These are phyloP conservation scores for western clawed frog (Xenopus tropicalis) DNA, from an alignment of 2,113 vertebrate species.

Conservation along the genomic window DNA sequence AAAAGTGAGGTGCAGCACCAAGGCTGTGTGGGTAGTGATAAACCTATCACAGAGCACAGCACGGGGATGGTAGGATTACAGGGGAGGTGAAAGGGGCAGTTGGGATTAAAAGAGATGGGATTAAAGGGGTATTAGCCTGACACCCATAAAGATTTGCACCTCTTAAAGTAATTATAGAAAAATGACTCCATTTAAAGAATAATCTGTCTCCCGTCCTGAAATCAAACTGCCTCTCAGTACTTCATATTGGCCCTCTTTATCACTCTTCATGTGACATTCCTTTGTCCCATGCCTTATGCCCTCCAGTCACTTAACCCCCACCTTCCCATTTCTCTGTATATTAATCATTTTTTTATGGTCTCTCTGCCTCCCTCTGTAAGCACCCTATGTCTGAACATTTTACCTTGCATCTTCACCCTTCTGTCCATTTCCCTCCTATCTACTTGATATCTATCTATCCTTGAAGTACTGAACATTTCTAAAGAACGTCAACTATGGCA, in stretches of 20 bases:
- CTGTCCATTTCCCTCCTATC: too few relatives aligned
- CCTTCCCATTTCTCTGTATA: too few relatives aligned
- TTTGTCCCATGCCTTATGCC: background rate
- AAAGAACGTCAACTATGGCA: too few relatives aligned
- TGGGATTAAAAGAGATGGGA: constrained; percentile 63
- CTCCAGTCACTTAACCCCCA: too few relatives aligned
- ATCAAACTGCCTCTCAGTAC: constrained; percentile 6
- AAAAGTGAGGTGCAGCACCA: too few relatives aligned
- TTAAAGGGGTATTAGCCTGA: constrained; percentile 49
- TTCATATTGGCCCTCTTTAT: constrained; percentile 1
- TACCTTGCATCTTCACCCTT: too few relatives aligned
- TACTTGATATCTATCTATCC: too few relatives aligned
- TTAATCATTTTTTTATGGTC: too few relatives aligned
- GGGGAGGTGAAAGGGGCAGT: constrained; percentile 58
- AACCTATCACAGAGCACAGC: constrained; percentile 40
- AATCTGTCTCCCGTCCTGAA: constrained; percentile 18
- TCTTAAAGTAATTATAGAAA: constrained; percentile 39
- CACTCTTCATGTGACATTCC: background rate
- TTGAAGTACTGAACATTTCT: too few relatives aligned
- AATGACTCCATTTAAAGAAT: constrained; percentile 23
- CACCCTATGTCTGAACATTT: too few relatives aligned
- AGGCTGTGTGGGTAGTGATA: background rate
- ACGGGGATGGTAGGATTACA: constrained; percentile 58
- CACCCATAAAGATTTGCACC: constrained; percentile 30
- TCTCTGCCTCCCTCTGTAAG: too few relatives aligned